Evolutionary conservation across 2,888 invertebrate species (phyloP).

Genomic region (Dynastes tityus): DNA sequence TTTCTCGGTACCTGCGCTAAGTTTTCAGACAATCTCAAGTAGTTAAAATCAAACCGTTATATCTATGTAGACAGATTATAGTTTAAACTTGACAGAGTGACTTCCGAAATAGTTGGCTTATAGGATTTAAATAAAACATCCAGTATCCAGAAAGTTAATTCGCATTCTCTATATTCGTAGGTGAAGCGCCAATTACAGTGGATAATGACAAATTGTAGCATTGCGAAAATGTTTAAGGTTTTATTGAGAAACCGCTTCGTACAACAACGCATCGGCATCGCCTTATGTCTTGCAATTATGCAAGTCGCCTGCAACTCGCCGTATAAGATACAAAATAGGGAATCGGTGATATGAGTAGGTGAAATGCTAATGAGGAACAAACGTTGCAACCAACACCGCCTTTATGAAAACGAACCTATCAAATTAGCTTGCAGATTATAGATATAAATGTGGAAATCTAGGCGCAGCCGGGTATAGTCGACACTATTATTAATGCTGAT

Average conservation of each 20-base stretch:
- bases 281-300: conserved; percentile 23
- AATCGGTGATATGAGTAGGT: conserved; percentile 43
- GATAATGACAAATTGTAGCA: conserved; percentile 15
- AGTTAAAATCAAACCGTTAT: too few species aligned
- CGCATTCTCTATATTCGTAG: background rate
- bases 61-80: too few species aligned
- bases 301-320: conserved; percentile 31
- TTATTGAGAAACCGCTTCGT: conserved; percentile 27
- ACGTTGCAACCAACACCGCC: conserved; percentile 26
- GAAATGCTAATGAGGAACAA: conserved; percentile 44
- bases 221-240: background rate
- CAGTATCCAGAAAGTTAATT: too few species aligned
- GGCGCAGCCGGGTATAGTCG: conserved; percentile 12
- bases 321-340: conserved; percentile 37
- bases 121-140: too few species aligned
- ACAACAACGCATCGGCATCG: conserved; percentile 9
- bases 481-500: conserved; percentile 25
- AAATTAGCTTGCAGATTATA: conserved; percentile 38
- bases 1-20: too few species aligned
- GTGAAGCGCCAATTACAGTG: conserved; percentile 16
- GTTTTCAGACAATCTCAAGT: too few species aligned
- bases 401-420: conserved; percentile 32
- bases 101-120: too few species aligned
- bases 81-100: too few species aligned
- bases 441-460: conserved; percentile 30